Conservation (phyloP, 35 echinoderm and acorn worm genomes). For the Amphiura filiformis region DNA sequence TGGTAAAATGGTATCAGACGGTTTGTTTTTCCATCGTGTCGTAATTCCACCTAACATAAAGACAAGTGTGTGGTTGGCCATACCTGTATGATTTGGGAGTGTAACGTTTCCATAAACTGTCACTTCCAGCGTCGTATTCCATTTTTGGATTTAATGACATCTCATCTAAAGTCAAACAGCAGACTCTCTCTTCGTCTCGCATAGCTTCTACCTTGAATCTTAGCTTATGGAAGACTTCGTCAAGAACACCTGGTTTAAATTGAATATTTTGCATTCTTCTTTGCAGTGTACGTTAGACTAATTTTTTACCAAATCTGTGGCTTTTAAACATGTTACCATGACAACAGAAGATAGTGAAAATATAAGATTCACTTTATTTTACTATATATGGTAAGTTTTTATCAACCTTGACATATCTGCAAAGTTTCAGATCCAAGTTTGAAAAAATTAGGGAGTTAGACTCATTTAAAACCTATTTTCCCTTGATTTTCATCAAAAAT, state of each 20-base stretch:
- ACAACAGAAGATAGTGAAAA: too few relatives aligned
- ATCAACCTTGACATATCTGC: too few relatives aligned
- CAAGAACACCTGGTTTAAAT: conserved; percentile 42
- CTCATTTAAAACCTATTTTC: too few relatives aligned
- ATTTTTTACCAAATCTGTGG: too few relatives aligned
- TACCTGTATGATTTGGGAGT: conserved; percentile 30
- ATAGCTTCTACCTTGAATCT: conserved; percentile 20
- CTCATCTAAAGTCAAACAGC: conserved; percentile 24
- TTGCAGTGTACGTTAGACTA: conserved; percentile 5
- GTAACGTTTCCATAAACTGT: conserved; percentile 36
- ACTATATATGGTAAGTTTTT: too few relatives aligned
- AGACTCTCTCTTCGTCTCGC: neutral
- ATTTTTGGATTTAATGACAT: conserved; percentile 34
- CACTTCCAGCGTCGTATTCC: conserved; percentile 38
- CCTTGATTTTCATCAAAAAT: too few relatives aligned
- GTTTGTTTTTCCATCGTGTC: conserved; percentile 63
- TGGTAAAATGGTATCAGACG: conserved; percentile 51
- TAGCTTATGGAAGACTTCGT: conserved; percentile 15
- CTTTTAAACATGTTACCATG: too few relatives aligned
- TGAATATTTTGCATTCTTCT: conserved; percentile 3
- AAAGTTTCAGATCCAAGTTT: too few relatives aligned
- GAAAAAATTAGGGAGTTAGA: too few relatives aligned
- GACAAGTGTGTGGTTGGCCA: conserved; percentile 47
- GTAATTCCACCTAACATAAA: conserved; percentile 61
- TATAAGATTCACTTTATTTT: too few relatives aligned